phyloP scores from a whole-genome alignment of 2,113 vertebrate genomes.

The Lates calcarifer region DNA sequence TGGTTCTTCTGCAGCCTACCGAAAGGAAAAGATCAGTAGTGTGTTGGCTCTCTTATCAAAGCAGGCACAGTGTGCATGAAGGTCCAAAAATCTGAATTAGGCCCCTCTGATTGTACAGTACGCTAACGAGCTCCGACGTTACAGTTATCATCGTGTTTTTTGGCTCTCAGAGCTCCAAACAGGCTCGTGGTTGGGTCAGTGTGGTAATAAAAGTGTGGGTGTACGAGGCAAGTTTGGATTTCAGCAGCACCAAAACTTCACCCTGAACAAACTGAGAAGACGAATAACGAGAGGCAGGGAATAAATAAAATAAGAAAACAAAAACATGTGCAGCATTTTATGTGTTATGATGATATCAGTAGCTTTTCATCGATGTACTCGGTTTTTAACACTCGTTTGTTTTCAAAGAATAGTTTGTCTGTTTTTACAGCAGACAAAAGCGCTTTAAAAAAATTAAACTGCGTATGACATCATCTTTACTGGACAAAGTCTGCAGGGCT shows the following conservation, averaged over 20 bases:
- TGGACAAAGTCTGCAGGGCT: slow-evolving; percentile 58
- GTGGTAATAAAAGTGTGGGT: slow-evolving; percentile 41
- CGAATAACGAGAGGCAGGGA: slow-evolving; percentile 53
- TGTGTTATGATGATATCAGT: slow-evolving; percentile 72
- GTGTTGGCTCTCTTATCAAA: slow-evolving; percentile 56
- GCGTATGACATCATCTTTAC: slow-evolving; percentile 75
- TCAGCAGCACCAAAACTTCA: slow-evolving; percentile 75
- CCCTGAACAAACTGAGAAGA: slow-evolving; percentile 56
- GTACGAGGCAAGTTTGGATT: slow-evolving; percentile 69
- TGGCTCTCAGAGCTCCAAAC: slow-evolving; percentile 57
- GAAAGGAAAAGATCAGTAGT: slow-evolving; percentile 41
- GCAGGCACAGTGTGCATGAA: slow-evolving; percentile 77
- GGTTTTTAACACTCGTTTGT: slow-evolving; percentile 53
- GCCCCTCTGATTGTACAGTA: slow-evolving; percentile 81
- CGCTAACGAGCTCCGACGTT: slow-evolving; percentile 68
- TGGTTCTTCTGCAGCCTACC: slow-evolving; percentile 1
- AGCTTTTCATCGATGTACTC: slow-evolving; percentile 61
- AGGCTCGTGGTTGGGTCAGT: slow-evolving; percentile 51
- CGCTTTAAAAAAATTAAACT: slow-evolving; percentile 55
- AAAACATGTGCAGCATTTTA: slow-evolving; percentile 58
- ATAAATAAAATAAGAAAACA: slow-evolving; percentile 55
- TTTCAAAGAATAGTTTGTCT: slow-evolving; percentile 59
- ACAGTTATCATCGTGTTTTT: slow-evolving; percentile 53
- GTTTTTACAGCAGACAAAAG: slow-evolving; percentile 65
- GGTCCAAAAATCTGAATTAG: slow-evolving; percentile 69